These are phyloP conservation scores for Procapra przewalskii DNA, from an alignment of 2,113 vertebrate species.

Conservation along the genomic window DNA sequence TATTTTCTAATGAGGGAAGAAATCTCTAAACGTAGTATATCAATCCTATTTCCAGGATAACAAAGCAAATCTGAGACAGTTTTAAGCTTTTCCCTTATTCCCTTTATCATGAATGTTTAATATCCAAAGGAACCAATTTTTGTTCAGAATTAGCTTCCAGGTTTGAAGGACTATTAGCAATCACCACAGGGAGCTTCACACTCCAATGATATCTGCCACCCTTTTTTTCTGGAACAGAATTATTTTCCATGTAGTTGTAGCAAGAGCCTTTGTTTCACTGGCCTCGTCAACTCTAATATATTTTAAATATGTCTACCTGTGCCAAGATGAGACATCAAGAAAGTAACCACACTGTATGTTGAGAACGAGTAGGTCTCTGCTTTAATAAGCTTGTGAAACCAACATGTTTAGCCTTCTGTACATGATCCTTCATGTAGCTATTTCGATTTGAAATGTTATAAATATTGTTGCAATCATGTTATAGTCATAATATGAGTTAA, in stretches of 20 bases:
- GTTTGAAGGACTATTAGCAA: slow-evolving; percentile 41
- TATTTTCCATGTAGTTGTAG: not conserved
- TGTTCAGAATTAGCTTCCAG: slow-evolving; percentile 36
- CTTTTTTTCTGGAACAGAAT: not conserved
- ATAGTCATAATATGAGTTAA: not conserved
- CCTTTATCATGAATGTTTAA: slow-evolving; percentile 46
- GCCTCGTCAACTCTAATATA: not conserved
- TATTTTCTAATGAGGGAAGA: slow-evolving; percentile 37
- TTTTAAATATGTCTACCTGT: not conserved
- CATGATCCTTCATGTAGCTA: not conserved
- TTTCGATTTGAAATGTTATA: not conserved
- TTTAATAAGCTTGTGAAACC: not conserved
- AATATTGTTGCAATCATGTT: not conserved
- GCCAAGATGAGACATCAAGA: not conserved
- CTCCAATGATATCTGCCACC: not conserved
- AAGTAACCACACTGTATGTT: not conserved
- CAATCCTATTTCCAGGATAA: slow-evolving; percentile 40
- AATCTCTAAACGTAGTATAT: not conserved
- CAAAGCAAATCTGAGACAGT: not conserved
- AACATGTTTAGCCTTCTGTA: not conserved
- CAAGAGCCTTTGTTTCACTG: slow-evolving; percentile 3
- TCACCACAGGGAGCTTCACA: slow-evolving; percentile 25
- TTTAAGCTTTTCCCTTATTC: slow-evolving; percentile 44
- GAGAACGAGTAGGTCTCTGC: not conserved
- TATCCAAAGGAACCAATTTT: slow-evolving; percentile 40